These are phyloP conservation scores for Pelmatolapia mariae DNA, from an alignment of 2,113 vertebrate species.

Conservation along the genomic window DNA sequence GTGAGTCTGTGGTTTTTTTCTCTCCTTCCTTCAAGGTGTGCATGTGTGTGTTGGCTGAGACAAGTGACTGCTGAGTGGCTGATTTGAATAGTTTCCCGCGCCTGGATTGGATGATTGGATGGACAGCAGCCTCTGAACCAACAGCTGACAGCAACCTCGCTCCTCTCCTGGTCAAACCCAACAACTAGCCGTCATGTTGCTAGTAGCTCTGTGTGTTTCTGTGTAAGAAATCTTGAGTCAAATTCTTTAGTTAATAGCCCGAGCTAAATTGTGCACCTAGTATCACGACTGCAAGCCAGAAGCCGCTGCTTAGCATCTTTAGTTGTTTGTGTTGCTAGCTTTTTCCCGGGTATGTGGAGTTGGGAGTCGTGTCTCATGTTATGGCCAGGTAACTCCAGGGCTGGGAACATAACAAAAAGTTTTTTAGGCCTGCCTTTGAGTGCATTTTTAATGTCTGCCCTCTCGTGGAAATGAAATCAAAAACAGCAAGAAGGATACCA, in stretches of 20 bases:
- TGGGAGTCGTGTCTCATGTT: neutral
- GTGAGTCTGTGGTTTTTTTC: neutral
- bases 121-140: neutral
- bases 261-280: neutral
- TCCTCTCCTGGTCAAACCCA: neutral
- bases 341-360: neutral
- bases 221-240: neutral
- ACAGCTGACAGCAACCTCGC: neutral
- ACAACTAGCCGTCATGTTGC: neutral
- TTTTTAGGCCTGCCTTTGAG: neutral
- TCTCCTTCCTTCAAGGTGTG: neutral
- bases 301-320: neutral
- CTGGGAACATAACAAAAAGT: neutral
- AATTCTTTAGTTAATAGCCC: neutral
- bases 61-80: neutral
- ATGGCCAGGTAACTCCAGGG: neutral
- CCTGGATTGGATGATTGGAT: neutral
- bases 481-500: neutral
- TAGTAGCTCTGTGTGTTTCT: neutral
- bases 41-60: neutral
- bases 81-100: accelerated
- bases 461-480: neutral
- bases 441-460: neutral
- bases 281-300: neutral
- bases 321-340: neutral